These are phyloP conservation scores for Stigmatopora argus DNA, from an alignment of 2,113 vertebrate genomes.

Conservation along the genomic window DNA sequence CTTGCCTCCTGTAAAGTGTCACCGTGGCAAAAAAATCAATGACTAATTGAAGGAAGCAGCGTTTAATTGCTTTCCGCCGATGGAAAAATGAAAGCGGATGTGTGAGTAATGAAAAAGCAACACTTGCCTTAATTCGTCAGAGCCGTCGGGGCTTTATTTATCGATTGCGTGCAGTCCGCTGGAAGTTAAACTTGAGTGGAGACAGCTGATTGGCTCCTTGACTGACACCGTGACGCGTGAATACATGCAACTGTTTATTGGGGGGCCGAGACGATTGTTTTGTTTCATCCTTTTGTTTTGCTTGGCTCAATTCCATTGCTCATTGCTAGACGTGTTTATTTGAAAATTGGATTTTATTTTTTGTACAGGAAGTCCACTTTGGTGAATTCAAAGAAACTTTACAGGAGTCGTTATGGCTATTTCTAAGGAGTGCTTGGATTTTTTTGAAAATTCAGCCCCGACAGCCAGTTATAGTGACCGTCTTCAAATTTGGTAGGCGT, in stretches of 20 bases:
- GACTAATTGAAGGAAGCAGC: slow-evolving; percentile 65
- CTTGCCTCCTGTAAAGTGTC: slow-evolving; percentile 65
- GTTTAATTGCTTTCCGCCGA: slow-evolving; percentile 68
- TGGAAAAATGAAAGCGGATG: slow-evolving; percentile 71
- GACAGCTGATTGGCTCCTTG: slow-evolving; percentile 59
- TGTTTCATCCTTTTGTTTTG: background rate
- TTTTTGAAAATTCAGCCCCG: too few species aligned
- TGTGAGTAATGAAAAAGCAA: slow-evolving; percentile 68
- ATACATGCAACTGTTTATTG: background rate
- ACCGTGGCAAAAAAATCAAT: slow-evolving; percentile 66
- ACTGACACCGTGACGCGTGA: slow-evolving; percentile 43
- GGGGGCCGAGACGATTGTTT: background rate
- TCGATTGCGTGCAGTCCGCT: slow-evolving; percentile 51
- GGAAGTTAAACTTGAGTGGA: slow-evolving; percentile 53
- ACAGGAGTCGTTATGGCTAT: too few species aligned
- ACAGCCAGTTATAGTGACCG: too few species aligned
- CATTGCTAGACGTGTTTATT: background rate
- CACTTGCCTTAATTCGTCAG: slow-evolving; percentile 69
- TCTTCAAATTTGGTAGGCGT: too few species aligned
- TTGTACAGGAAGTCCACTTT: too few species aligned
- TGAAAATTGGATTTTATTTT: background rate
- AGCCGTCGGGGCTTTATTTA: slow-evolving; percentile 44
- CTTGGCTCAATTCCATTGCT: background rate
- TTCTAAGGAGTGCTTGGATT: too few species aligned
- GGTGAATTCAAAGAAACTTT: too few species aligned